These are phyloP conservation scores for Orchesellides sinensis DNA, from an alignment of 2,888 invertebrate species.

Conservation along the genomic window DNA sequence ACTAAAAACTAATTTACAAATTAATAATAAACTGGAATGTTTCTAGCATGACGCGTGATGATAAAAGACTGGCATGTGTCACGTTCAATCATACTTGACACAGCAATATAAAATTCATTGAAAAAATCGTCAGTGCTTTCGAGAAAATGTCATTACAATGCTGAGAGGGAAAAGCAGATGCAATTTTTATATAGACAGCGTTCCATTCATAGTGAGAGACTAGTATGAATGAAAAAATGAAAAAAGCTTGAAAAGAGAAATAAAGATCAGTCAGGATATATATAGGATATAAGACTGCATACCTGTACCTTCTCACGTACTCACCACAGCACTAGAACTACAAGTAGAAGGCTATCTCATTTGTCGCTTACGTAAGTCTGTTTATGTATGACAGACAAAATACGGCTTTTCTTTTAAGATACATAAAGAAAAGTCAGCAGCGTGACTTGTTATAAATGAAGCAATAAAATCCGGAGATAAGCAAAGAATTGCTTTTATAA, in stretches of 20 bases:
- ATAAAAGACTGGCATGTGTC: too few relatives aligned
- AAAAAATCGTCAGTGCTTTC: too few relatives aligned
- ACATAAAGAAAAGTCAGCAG: constrained; percentile 15
- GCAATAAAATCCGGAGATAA: constrained; percentile 46
- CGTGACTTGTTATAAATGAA: constrained; percentile 39
- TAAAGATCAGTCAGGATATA: not conserved
- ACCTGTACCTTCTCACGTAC: not conserved
- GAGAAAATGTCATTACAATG: too few relatives aligned
- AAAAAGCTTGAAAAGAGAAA: not conserved
- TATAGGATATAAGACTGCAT: not conserved
- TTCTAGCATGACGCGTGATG: too few relatives aligned
- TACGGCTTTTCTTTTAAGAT: not conserved
- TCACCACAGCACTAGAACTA: not conserved
- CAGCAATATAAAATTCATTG: too few relatives aligned
- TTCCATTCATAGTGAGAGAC: too few relatives aligned
- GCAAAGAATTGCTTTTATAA: not conserved
- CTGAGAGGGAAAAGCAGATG: too few relatives aligned
- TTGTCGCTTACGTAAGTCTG: not conserved
- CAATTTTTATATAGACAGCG: too few relatives aligned
- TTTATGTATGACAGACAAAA: constrained; percentile 22
- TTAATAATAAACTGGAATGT: too few relatives aligned
- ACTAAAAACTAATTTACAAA: too few relatives aligned
- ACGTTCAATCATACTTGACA: too few relatives aligned
- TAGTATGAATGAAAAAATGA: too few relatives aligned
- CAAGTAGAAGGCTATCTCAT: not conserved